These are phyloP conservation scores for Drosophila aff. DNA, from an alignment of 1,140 invertebrate genomes.

Conservation along the genomic window DNA sequence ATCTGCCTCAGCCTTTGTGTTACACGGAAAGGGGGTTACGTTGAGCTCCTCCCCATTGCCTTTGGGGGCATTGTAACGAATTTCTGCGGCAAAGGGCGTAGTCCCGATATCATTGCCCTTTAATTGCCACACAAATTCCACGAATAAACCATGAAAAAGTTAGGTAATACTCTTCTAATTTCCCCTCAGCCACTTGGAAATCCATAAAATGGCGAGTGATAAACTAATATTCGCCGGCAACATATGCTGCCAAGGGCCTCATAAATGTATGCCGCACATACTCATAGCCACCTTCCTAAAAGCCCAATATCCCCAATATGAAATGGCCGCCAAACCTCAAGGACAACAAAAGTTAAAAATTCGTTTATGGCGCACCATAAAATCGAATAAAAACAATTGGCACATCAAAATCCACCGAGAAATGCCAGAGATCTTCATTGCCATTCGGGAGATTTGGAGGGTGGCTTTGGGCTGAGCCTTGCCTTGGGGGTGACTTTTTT, in stretches of 20 bases:
- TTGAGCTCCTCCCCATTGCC: background rate
- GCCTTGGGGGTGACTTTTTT: constrained; percentile 5
- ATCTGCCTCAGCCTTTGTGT: constrained; percentile 18
- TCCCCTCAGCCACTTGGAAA: constrained; percentile 58
- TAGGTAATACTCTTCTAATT: constrained; percentile 31
- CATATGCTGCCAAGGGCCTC: constrained; percentile 31
- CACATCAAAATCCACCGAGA: constrained; percentile 69
- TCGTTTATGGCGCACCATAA: constrained; percentile 76
- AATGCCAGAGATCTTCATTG: constrained; percentile 72
- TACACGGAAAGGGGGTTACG: constrained; percentile 7
- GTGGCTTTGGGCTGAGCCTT: background rate
- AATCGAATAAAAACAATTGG: constrained; percentile 84
- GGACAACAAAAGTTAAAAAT: constrained; percentile 75
- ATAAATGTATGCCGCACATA: constrained; percentile 60
- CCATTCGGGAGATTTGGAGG: background rate
- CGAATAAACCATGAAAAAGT: constrained; percentile 44
- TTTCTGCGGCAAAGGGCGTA: constrained; percentile 5
- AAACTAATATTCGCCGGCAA: constrained; percentile 67
- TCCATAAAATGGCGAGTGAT: constrained; percentile 62
- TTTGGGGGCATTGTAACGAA: constrained; percentile 8
- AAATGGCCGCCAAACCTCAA: constrained; percentile 56
- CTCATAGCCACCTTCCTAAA: background rate
- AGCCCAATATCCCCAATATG: constrained; percentile 24
- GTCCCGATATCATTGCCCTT: constrained; percentile 15
- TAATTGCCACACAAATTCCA: constrained; percentile 12